Percentiles rank a stretch among this genome's conserved stretches.
Evolutionary conservation across 1,140 invertebrate genomes (phyloP).

Genomic region (Penaeus indicus): DNA sequence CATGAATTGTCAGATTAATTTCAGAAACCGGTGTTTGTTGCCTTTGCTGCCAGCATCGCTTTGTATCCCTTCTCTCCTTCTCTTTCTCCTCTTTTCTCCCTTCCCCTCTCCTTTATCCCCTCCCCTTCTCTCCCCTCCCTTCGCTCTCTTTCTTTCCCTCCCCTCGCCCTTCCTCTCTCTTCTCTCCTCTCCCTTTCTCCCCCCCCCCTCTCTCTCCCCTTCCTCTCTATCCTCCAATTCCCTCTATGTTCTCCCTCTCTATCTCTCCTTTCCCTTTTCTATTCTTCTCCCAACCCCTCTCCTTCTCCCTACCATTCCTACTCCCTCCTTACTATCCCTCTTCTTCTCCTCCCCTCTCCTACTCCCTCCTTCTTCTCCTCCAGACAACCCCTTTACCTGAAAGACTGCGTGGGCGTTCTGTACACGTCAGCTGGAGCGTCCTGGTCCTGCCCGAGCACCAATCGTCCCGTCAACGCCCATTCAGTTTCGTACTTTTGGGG

Average conservation of each 20-base stretch:
- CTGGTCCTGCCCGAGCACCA: conserved; percentile 52
- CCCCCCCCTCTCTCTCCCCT: neutral
- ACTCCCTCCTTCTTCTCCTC: no score
- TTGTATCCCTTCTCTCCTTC: neutral
- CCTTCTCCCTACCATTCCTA: no score
- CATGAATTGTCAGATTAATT: no score
- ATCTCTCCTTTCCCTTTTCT: neutral
- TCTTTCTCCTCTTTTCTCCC: neutral
- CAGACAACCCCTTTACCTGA: neutral
- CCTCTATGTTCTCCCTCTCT: no score
- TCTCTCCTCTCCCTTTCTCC: neutral
- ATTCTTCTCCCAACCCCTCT: neutral
- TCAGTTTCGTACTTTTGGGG: neutral
- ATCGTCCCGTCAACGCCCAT: conserved; percentile 26
- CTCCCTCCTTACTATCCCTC: no score
- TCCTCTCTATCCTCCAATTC: no score
- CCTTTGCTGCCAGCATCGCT: no score
- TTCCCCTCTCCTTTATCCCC: neutral
- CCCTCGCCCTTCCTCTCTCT: neutral
- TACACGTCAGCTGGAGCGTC: conserved; percentile 33
- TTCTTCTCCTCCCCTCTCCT: no score
- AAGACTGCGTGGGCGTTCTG: conserved; percentile 19
- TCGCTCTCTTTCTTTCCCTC: neutral
- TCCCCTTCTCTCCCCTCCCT: neutral
- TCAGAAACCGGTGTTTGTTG: no score